Evolutionary conservation across 2,797 vertebrate species (phyloP).

Genomic region (Cetoscarus ocellatus): DNA sequence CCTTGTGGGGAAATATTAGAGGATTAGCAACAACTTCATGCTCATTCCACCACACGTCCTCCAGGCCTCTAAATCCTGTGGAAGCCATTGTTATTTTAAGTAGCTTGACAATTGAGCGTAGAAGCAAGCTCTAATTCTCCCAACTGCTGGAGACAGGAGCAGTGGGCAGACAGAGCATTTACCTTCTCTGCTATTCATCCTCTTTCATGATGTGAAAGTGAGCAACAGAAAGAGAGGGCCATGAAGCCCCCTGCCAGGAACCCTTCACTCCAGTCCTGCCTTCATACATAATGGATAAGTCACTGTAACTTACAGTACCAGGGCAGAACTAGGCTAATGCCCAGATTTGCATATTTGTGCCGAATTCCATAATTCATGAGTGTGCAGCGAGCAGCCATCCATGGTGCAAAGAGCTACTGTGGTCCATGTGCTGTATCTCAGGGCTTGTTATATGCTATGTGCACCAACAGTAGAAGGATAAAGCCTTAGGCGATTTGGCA

Average conservation of each 20-base stretch:
- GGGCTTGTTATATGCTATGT: slow-evolving; percentile 30
- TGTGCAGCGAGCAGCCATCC: slow-evolving; percentile 48
- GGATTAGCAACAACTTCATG: slow-evolving; percentile 83
- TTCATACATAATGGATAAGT: slow-evolving; percentile 85
- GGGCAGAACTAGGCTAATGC: slow-evolving; percentile 84
- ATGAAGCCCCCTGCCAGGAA: slow-evolving; percentile 66
- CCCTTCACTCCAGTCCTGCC: slow-evolving; percentile 66
- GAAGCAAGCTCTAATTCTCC: slow-evolving; percentile 69
- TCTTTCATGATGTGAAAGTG: slow-evolving; percentile 69
- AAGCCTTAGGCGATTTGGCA: not conserved
- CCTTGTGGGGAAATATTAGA: slow-evolving; percentile 79
- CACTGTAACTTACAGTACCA: slow-evolving; percentile 81
- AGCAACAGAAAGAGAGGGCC: slow-evolving; percentile 49
- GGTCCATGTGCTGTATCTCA: slow-evolving; percentile 57
- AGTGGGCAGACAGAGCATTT: slow-evolving; percentile 47
- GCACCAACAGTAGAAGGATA: slow-evolving; percentile 5
- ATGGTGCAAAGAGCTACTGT: slow-evolving; percentile 56
- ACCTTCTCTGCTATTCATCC: slow-evolving; percentile 57
- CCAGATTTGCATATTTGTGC: slow-evolving; percentile 84
- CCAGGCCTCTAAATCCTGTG: slow-evolving; percentile 76
- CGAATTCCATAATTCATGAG: slow-evolving; percentile 83
- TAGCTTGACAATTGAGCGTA: slow-evolving; percentile 75
- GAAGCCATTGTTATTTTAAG: slow-evolving; percentile 82
- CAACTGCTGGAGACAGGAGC: slow-evolving; percentile 64
- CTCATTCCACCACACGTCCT: slow-evolving; percentile 75